phyloP scores from a whole-genome alignment of 2,113 vertebrate species.

The Catagonus wagneri region DNA sequence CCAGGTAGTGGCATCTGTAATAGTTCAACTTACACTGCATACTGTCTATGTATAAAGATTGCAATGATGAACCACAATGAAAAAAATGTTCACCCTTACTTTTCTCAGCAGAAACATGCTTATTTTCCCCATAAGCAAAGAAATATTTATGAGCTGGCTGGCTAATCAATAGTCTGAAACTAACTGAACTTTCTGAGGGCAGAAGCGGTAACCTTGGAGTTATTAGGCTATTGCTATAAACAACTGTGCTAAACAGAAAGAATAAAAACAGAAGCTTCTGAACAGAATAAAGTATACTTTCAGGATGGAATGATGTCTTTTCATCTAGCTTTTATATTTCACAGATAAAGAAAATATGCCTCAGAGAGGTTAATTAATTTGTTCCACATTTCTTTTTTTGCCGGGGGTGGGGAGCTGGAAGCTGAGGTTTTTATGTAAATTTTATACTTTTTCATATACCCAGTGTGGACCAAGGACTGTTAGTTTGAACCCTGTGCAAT shows the following conservation, averaged over 20 bases:
- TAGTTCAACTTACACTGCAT: neutral
- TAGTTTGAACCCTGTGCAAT: neutral
- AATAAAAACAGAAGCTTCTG: neutral
- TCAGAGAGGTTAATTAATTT: neutral
- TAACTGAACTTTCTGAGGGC: neutral
- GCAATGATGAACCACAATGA: neutral
- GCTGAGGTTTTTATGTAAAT: neutral
- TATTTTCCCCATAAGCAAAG: conserved; percentile 1
- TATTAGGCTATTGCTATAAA: neutral
- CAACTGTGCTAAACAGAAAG: neutral
- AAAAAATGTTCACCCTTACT: neutral
- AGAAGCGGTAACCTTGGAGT: neutral
- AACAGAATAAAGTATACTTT: neutral
- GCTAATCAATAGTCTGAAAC: neutral
- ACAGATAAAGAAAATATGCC: neutral
- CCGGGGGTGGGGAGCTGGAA: neutral
- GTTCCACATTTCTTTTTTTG: too few species aligned
- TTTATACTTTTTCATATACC: neutral
- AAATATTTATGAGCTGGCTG: neutral
- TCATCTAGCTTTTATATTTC: neutral
- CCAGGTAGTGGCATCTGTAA: neutral
- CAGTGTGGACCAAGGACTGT: neutral
- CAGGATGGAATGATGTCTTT: neutral
- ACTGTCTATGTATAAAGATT: neutral
- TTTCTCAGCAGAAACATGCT: conserved; percentile 6